Conservation (phyloP, 37 sponge, comb jelly and placozoan species). For the Amphimedon queenslandica region DNA sequence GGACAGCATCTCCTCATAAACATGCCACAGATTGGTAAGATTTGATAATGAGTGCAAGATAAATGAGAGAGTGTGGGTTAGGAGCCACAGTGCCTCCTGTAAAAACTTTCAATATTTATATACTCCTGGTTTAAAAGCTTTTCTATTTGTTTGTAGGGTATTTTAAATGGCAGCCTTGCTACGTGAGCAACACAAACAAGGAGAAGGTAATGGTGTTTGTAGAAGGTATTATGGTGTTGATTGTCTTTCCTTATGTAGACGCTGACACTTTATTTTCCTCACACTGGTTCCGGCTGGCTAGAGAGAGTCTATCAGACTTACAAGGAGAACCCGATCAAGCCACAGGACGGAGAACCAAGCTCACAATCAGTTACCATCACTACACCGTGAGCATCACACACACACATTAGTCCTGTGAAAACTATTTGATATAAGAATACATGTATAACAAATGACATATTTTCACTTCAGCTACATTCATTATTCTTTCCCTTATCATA, state of each 20-base stretch:
- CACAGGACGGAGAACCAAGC: background rate
- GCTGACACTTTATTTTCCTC: constrained; percentile 36
- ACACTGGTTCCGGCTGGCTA: constrained; percentile 24
- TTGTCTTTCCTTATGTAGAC: constrained; percentile 16
- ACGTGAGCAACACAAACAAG: constrained; percentile 33
- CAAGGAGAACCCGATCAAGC: constrained; percentile 31
- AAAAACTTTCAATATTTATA: too few species aligned
- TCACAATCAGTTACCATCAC: constrained; percentile 6
- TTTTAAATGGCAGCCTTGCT: constrained; percentile 35
- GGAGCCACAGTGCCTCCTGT: too few species aligned
- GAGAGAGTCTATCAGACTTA: constrained; percentile 8
- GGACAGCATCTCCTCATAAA: constrained; percentile 49
- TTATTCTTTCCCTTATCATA: background rate
- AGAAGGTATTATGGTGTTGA: background rate
- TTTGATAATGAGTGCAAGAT: background rate
- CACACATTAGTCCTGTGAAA: background rate
- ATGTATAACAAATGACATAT: background rate
- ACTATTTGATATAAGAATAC: background rate
- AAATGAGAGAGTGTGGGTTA: too few species aligned
- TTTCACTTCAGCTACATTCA: background rate
- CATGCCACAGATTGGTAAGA: constrained; percentile 46
- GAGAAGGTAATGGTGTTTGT: constrained; percentile 20
- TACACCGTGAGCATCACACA: constrained; percentile 43
- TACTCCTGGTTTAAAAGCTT: too few species aligned
- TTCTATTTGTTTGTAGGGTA: constrained; percentile 15